Evolutionary conservation across 2,113 vertebrate species (phyloP), one percentile per base, ranked within the genome.

Genomic region (Lagenorhynchus albirostris): DNA sequence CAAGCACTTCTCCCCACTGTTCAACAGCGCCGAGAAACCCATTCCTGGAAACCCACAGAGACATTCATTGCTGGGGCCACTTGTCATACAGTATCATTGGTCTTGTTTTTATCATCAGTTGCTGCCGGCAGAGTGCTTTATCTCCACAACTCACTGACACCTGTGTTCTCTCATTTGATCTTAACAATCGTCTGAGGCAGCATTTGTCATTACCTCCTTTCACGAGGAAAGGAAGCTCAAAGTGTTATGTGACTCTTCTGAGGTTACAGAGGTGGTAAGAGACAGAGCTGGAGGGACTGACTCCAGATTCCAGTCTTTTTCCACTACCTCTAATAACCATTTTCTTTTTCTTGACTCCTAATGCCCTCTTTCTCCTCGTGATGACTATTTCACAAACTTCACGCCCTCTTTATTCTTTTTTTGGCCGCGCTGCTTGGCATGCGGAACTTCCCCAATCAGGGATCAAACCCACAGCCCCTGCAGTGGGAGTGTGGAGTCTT

Each of bases 91-190:
- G 5, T 8, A 41, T 18, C 3, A 26, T 0, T 7, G 3, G 79
- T 23, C 70, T 50, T 55, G 21, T 50, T 65, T 65, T 65, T 80
- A 25, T 62, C 81, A 58, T 21, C 31, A 38, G 3, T 5, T 11
- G 60, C 26, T 0, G 3, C 77, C 7, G 15, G 71, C 15, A 12
- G 1, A 8, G 25, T 0, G 44, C 85, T 53, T n/a, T 44, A 31
- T 76, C 76, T 74, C 86, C 65, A 29, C 0, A 3, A 50, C 7
- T 82, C 47, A 3, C 8, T 1, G 3, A 14, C 18, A 31, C 1
- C 0, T 0, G n/a, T 2, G 11, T 14, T 18, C 63, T 85, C 38
- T 53, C 80, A 1, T 10, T 12, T 14, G 15, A 17, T 8, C 68
- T 33, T 8, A 63, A 83, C 38, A 18, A 31, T 15, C n/a, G 41